Evolutionary conservation across 2,888 invertebrate species (phyloP), one percentile per base, ranked within the genome.

Genomic region (Dicyrtoma fusca): DNA sequence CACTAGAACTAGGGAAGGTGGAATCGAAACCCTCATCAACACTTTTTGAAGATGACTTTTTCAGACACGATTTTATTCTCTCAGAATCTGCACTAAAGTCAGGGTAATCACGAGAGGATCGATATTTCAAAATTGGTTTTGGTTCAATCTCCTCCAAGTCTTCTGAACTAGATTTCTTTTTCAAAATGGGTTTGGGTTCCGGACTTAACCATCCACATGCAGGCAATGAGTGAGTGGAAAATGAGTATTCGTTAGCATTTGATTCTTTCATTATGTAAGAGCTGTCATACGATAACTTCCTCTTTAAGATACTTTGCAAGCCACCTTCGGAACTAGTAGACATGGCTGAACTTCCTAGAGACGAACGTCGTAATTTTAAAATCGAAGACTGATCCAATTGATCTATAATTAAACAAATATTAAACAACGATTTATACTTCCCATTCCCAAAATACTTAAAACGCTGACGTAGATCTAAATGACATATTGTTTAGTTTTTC

Each of bases 121-220:
- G 72, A 55, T 78, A 75, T 45, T 79, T 79, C 1, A 79, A 69
- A 49, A 79, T 79, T 19, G 79, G 79, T 61, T 76, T 75, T n/a
- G 79, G 77, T 42, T 79, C 79, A 6, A 68, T 49, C 63, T 79
- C 79, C 34, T 77, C 77, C 17, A 79, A 75, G 64, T 79, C 79
- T 47, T 79, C 79, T 6, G 77, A 77, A 68, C 77, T 77, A 5
- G 76, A 75, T 62, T 79, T 79, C 61, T 79, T 79, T 69, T 79
- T 79, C 13, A 77, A 61, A 47, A 79, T 77, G 19, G 79, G 77
- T 53, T 77, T 79, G 34, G 77, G 77, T 53, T 79, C 79, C n/a
- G 75, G 77, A 47, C 76, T 76, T 21, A 72, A 47, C 34, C 73
- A 73, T 21, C 70, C 76, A 68, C 72, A 75, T 5, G 72, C 59